Percentiles rank a stretch among this genome's conserved stretches.
These are phyloP conservation scores for Lamproptera curius DNA, from an alignment of 2,888 invertebrate species.

Conservation along the genomic window DNA sequence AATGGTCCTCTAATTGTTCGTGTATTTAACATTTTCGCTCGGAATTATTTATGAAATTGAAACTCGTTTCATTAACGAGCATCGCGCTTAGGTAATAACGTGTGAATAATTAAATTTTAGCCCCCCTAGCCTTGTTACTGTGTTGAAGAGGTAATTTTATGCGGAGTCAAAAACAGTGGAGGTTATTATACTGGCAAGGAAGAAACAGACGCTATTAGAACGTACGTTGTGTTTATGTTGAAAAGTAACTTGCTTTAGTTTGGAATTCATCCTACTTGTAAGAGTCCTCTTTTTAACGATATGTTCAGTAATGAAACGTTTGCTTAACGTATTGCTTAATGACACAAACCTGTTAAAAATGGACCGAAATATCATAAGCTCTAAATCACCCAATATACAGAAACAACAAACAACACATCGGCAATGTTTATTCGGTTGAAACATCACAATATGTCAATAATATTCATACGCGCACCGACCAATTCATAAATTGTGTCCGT, in stretches of 20 bases:
- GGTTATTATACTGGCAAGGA: too few species aligned
- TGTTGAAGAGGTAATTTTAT: slow-evolving; percentile 21
- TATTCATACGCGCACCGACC: not conserved
- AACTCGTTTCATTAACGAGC: slow-evolving; percentile 37
- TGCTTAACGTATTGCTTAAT: too few species aligned
- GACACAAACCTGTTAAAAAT: too few species aligned
- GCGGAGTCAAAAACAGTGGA: slow-evolving; percentile 15
- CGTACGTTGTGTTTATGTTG: too few species aligned
- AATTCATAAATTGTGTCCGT: not conserved
- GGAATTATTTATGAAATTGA: slow-evolving; percentile 40
- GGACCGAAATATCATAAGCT: too few species aligned
- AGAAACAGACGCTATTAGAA: too few species aligned
- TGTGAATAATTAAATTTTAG: slow-evolving; percentile 32
- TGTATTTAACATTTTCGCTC: slow-evolving; percentile 31
- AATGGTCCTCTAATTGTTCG: slow-evolving; percentile 27
- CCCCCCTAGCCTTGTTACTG: too few species aligned
- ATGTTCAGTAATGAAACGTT: too few species aligned
- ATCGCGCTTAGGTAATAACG: slow-evolving; percentile 36
- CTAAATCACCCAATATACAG: not conserved
- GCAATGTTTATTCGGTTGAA: not conserved
- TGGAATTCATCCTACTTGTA: too few species aligned
- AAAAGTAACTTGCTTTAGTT: too few species aligned
- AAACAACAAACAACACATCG: not conserved
- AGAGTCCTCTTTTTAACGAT: too few species aligned
- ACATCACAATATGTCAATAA: not conserved